Evolutionary conservation across 2,797 vertebrate genomes (phyloP).

Genomic region (Choloepus didactylus): DNA sequence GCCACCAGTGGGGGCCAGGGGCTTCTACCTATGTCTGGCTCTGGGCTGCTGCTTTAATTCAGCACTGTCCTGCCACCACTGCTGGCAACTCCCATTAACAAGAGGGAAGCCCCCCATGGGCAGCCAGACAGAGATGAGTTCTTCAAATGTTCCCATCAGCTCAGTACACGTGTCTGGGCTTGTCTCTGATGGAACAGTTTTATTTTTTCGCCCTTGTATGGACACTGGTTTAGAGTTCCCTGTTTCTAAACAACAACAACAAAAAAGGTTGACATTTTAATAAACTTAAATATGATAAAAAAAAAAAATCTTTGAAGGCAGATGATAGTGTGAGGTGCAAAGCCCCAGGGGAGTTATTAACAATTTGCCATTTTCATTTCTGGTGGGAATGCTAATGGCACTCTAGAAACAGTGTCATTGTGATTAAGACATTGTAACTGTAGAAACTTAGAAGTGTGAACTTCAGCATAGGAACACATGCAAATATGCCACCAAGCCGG

Average conservation of each 20-base stretch:
- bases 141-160: not conserved
- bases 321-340: not conserved
- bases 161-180: not conserved
- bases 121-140: not conserved
- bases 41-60: not conserved
- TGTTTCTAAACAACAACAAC: not conserved
- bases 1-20: no score
- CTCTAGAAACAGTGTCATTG: not conserved
- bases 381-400: not conserved
- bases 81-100: not conserved
- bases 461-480: conserved; percentile 41
- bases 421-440: conserved; percentile 57
- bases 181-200: not conserved
- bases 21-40: not conserved
- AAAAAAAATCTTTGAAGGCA: not conserved
- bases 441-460: conserved; percentile 47
- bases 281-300: conserved; percentile 5
- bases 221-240: not conserved
- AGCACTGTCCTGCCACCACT: not conserved
- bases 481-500: not conserved
- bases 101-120: not conserved
- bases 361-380: conserved; percentile 60
- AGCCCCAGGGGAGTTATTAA: conserved; percentile 51
- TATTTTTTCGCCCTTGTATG: not conserved
- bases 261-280: conserved; percentile 55